These are phyloP conservation scores for Dryobates pubescens DNA, from an alignment of 2,797 vertebrate species.

Conservation along the genomic window DNA sequence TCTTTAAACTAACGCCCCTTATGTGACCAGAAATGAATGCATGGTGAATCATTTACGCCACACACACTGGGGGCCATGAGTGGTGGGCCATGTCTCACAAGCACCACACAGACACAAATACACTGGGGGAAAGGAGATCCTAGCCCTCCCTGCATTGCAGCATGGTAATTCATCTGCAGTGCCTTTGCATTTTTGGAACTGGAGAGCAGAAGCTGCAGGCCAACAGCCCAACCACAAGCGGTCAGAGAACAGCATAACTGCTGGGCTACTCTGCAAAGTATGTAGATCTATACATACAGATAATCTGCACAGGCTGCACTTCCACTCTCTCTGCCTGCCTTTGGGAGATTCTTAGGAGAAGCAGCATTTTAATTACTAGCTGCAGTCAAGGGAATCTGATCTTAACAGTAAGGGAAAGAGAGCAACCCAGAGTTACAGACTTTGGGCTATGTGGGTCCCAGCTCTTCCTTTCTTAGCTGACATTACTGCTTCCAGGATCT, in stretches of 20 bases:
- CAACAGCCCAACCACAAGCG: slow-evolving; percentile 22
- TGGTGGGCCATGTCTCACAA: not conserved
- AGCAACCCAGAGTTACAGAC: slow-evolving; percentile 12
- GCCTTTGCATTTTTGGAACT: not conserved
- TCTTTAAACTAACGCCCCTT: slow-evolving; percentile 31
- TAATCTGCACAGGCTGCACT: slow-evolving; percentile 2
- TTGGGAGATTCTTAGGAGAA: slow-evolving; percentile 13
- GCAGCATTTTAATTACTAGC: not conserved
- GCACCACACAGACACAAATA: accelerated
- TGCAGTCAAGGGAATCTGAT: slow-evolving; percentile 7
- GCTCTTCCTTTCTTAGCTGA: not conserved
- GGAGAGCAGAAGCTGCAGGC: not conserved
- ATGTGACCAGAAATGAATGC: slow-evolving; percentile 62
- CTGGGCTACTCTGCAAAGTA: not conserved
- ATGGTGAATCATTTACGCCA: slow-evolving; percentile 54
- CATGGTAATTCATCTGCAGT: not conserved
- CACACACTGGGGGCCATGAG: not conserved
- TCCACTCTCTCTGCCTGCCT: slow-evolving; percentile 1
- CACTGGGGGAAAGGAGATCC: not conserved
- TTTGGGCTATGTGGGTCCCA: not conserved
- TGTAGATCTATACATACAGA: not conserved
- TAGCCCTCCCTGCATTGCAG: not conserved
- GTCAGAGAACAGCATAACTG: not conserved
- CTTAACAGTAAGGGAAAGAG: not conserved
- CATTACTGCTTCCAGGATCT: slow-evolving; percentile 21